Evolutionary conservation across 2,113 vertebrate genomes (phyloP).

Genomic region (Rhizomys pruinosus): DNA sequence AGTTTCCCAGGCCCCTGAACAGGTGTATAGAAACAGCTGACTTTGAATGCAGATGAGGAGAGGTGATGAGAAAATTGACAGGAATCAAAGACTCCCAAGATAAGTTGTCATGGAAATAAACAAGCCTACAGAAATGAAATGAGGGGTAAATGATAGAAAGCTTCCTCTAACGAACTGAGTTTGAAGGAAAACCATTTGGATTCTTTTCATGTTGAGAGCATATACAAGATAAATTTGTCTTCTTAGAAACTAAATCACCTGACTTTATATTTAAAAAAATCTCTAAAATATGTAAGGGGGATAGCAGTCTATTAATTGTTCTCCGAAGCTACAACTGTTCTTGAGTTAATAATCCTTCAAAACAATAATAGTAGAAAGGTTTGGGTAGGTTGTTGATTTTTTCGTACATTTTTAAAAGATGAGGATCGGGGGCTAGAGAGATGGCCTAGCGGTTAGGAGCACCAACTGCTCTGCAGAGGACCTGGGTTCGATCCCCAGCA

Average conservation of each 20-base stretch:
- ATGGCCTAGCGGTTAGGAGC: too few species aligned
- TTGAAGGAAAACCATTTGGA: slow-evolving; percentile 40
- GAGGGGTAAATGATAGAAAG: neutral
- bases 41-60: slow-evolving; percentile 23
- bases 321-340: neutral
- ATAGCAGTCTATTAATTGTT: neutral
- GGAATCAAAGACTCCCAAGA: slow-evolving; percentile 51
- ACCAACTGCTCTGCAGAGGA: too few species aligned
- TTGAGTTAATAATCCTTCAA: neutral
- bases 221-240: neutral
- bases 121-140: slow-evolving; percentile 15
- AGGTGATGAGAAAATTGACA: slow-evolving; percentile 41
- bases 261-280: neutral
- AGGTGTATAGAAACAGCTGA: neutral
- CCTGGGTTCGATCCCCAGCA: too few species aligned
- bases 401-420: neutral
- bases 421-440: too few species aligned
- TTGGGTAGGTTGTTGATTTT: neutral
- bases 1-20: neutral
- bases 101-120: slow-evolving; percentile 16
- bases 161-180: slow-evolving; percentile 14
- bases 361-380: neutral
- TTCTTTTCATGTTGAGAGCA: slow-evolving; percentile 43
- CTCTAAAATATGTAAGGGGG: neutral
- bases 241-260: neutral